Conservation (phyloP, 2,797 vertebrate genomes). For the Pipistrellus pipistrellus region DNA sequence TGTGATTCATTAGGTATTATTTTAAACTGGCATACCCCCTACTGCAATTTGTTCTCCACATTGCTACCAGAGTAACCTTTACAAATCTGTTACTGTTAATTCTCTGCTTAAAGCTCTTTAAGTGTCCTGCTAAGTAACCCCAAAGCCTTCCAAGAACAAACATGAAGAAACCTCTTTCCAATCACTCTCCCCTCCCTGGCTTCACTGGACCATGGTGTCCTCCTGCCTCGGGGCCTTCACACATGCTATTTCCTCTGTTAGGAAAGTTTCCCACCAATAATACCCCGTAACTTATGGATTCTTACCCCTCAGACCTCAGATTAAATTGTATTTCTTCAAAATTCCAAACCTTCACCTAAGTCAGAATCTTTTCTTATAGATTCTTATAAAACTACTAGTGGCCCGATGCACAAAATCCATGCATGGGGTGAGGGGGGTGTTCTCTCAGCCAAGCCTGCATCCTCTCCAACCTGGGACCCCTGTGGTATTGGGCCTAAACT, state of each 20-base stretch:
- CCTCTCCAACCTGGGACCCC: too few species aligned
- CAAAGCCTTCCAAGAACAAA: not conserved
- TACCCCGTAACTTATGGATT: not conserved
- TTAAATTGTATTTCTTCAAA: slow-evolving; percentile 20
- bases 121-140: slow-evolving; percentile 16
- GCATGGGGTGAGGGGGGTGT: too few species aligned
- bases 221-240: not conserved
- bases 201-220: not conserved
- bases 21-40: not conserved
- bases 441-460: too few species aligned
- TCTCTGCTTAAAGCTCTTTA: slow-evolving; percentile 36
- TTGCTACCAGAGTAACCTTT: not conserved
- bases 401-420: too few species aligned
- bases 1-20: not conserved
- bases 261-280: not conserved
- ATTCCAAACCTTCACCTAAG: not conserved
- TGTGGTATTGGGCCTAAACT: too few species aligned
- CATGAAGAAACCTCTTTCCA: not conserved
- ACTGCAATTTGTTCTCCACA: not conserved
- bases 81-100: not conserved
- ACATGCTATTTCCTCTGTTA: not conserved
- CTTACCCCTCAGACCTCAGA: not conserved
- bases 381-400: not conserved
- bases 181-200: not conserved
- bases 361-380: slow-evolving; percentile 30